Conservation (phyloP, 1,140 invertebrate genomes). For the Scaptomyza pallida region DNA sequence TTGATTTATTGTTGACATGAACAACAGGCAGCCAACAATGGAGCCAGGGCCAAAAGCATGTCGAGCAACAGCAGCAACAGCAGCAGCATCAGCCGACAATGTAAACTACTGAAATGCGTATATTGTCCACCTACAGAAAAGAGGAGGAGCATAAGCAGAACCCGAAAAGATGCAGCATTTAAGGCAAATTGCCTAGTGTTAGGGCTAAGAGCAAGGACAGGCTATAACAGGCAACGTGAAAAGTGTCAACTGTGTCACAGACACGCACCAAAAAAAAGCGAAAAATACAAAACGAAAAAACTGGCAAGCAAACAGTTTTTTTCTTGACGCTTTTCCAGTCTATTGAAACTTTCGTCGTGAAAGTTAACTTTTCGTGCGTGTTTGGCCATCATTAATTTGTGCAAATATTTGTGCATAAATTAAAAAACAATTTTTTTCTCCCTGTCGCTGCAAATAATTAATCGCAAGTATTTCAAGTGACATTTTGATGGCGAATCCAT, state of each 20-base stretch:
- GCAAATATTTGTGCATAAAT: slow-evolving; percentile 67
- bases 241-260: slow-evolving; percentile 48
- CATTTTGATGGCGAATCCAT: slow-evolving; percentile 72
- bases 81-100: slow-evolving; percentile 27
- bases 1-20: slow-evolving; percentile 81
- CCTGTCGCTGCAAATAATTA: slow-evolving; percentile 60
- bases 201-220: not conserved
- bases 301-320: slow-evolving; percentile 22
- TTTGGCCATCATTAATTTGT: slow-evolving; percentile 65
- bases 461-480: slow-evolving; percentile 71
- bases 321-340: slow-evolving; percentile 1
- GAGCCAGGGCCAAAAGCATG: slow-evolving; percentile 22
- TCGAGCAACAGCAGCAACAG: slow-evolving; percentile 19
- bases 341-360: slow-evolving; percentile 18
- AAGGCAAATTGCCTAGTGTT: slow-evolving; percentile 48
- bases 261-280: slow-evolving; percentile 39
- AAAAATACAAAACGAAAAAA: not conserved
- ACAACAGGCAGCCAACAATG: slow-evolving; percentile 49
- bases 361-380: slow-evolving; percentile 56
- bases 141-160: slow-evolving; percentile 1
- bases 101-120: slow-evolving; percentile 60
- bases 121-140: slow-evolving; percentile 45
- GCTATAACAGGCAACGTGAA: slow-evolving; percentile 20
- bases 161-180: slow-evolving; percentile 30
- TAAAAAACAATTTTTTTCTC: slow-evolving; percentile 39